Conservation (phyloP, 2,797 vertebrate genomes). For the Rhinogobio ventralis region DNA sequence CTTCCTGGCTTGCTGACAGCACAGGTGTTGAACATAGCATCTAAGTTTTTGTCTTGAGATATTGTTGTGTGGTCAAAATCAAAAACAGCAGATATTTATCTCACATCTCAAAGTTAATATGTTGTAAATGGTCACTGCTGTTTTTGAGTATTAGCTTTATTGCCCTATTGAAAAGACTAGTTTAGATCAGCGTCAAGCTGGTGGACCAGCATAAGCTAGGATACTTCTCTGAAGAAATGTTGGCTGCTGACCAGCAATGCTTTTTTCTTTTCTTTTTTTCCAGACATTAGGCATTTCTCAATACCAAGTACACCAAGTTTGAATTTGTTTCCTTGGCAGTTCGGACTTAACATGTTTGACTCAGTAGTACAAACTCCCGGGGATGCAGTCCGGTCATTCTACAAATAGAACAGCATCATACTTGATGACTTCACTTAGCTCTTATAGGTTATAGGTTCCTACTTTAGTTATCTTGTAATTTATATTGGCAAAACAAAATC, state of each 20-base stretch:
- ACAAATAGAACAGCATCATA: too few relatives aligned
- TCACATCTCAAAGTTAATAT: not conserved
- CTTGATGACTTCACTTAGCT: too few relatives aligned
- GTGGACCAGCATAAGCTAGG: not conserved
- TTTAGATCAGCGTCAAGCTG: not conserved
- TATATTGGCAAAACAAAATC: too few relatives aligned
- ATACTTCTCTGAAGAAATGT: not conserved
- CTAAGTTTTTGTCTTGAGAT: conserved; percentile 5
- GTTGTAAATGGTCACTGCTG: too few relatives aligned
- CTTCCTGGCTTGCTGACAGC: conserved; percentile 18
- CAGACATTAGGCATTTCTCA: not conserved
- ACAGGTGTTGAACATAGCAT: conserved; percentile 9
- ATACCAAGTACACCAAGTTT: too few relatives aligned
- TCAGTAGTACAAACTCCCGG: too few relatives aligned
- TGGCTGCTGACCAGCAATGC: not conserved
- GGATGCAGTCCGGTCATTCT: too few relatives aligned
- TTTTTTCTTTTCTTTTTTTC: too few relatives aligned
- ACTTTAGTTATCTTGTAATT: too few relatives aligned
- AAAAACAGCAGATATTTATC: not conserved
- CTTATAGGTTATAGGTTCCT: too few relatives aligned
- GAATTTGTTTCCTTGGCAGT: too few relatives aligned
- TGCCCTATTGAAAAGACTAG: not conserved
- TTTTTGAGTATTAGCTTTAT: not conserved
- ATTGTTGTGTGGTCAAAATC: not conserved
- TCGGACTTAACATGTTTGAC: too few relatives aligned